Evolutionary conservation across 2,113 vertebrate species (phyloP).

Genomic region (Microtus ochrogaster): DNA sequence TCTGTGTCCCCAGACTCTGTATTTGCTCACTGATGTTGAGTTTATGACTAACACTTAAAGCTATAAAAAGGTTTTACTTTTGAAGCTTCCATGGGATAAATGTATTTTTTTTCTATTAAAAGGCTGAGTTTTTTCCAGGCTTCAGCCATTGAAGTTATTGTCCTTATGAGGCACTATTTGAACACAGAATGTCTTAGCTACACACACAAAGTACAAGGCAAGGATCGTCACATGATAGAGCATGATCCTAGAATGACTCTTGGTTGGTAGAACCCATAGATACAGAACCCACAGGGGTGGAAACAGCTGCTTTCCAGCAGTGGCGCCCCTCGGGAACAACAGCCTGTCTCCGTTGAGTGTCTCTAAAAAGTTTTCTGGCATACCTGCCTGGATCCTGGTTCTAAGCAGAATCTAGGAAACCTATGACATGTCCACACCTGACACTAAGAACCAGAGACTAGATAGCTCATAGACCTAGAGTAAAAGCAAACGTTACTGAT

Average conservation of each 20-base stretch:
- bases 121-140: conserved; percentile 8
- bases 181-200: not conserved
- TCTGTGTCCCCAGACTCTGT: not conserved
- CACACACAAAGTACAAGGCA: not conserved
- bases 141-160: not conserved
- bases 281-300: not conserved
- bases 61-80: conserved; percentile 47
- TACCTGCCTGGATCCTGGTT: not conserved
- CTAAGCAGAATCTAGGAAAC: not conserved
- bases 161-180: not conserved
- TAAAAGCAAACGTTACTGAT: not conserved
- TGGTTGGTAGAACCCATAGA: not conserved
- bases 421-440: not conserved
- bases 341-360: not conserved
- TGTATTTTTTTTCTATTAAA: not conserved
- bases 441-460: not conserved
- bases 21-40: not conserved
- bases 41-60: conserved; percentile 35
- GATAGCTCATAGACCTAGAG: not conserved
- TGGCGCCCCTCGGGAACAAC: not conserved
- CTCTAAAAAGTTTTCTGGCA: not conserved
- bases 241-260: not conserved
- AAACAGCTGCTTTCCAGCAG: not conserved
- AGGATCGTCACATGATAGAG: not conserved
- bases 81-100: not conserved